Conservation (phyloP, 2,888 invertebrate genomes). For the Ophraella communa region DNA sequence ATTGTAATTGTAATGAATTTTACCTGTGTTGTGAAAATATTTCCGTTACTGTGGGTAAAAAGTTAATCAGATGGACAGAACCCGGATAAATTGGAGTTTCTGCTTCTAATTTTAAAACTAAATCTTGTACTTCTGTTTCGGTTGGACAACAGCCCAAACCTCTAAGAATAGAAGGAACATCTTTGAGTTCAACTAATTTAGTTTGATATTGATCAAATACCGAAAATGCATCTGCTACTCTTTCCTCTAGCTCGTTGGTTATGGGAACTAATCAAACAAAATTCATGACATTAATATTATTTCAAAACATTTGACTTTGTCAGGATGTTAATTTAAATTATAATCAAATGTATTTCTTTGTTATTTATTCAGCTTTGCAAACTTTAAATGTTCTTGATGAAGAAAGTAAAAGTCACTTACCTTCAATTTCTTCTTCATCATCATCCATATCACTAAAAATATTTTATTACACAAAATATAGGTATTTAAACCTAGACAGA, state of each 20-base stretch:
- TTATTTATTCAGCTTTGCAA: not conserved
- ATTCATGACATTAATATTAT: not conserved
- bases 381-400: not conserved
- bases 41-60: slow-evolving; percentile 80
- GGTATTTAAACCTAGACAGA: too few species aligned
- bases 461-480: not conserved
- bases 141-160: slow-evolving; percentile 89
- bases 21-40: slow-evolving; percentile 84
- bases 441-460: not conserved
- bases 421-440: slow-evolving; percentile 7
- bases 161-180: slow-evolving; percentile 88
- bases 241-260: slow-evolving; percentile 75
- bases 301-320: not conserved
- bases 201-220: slow-evolving; percentile 90
- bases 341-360: not conserved
- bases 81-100: slow-evolving; percentile 83
- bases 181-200: slow-evolving; percentile 87
- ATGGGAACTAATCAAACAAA: slow-evolving; percentile 53
- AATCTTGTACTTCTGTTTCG: slow-evolving; percentile 89
- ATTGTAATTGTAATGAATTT: too few species aligned
- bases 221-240: slow-evolving; percentile 85
- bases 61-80: slow-evolving; percentile 75
- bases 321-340: not conserved
- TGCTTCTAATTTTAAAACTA: slow-evolving; percentile 84
- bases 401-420: not conserved